Evolutionary conservation across 2,113 vertebrate species (phyloP).

Genomic region (Cairina moschata): DNA sequence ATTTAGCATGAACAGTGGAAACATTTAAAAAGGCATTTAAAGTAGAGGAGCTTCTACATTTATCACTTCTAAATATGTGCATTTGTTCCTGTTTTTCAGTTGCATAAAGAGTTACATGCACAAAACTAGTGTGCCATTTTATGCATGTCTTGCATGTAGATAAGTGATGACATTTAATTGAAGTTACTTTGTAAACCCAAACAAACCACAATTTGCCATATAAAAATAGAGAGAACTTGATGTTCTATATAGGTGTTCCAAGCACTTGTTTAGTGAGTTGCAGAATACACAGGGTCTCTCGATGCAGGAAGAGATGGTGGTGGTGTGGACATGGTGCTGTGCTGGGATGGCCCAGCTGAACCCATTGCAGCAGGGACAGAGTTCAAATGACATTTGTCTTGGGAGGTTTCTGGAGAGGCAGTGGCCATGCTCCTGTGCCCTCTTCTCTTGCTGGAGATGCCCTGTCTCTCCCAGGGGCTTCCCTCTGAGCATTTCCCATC

Average conservation of each 20-base stretch:
- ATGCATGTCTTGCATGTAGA: neutral
- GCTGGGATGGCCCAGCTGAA: neutral
- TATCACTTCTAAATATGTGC: neutral
- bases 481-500: neutral
- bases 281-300: neutral
- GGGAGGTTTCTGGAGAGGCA: neutral
- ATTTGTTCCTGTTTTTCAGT: neutral
- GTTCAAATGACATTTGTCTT: neutral
- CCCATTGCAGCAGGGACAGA: neutral
- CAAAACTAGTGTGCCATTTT: neutral
- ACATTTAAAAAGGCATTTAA: constrained; percentile 60
- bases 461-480: neutral
- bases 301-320: neutral
- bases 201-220: neutral
- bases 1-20: constrained; percentile 73
- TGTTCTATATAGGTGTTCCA: neutral
- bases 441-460: neutral
- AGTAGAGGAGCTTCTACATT: constrained; percentile 42
- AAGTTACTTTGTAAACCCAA: neutral
- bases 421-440: neutral
- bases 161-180: neutral
- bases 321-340: neutral
- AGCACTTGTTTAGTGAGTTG: neutral
- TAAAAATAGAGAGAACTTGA: neutral
- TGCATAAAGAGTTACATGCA: neutral